Conservation (phyloP, 2,797 vertebrate genomes). For the Aplochiton taeniatus region DNA sequence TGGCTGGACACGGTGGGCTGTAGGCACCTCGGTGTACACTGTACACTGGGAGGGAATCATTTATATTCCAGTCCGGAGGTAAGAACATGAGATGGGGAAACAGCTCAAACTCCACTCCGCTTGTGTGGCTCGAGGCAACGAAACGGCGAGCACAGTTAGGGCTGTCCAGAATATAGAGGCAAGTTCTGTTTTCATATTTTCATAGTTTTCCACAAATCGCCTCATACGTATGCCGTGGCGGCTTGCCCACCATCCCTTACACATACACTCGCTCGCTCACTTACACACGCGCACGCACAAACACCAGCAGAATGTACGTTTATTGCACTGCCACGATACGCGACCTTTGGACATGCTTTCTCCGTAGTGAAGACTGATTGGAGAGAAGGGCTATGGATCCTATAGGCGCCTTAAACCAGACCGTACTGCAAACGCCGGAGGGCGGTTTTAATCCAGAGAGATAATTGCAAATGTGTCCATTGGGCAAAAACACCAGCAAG, state of each 20-base stretch:
- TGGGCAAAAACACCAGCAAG: conserved; percentile 58
- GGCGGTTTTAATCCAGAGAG: conserved; percentile 58
- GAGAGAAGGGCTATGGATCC: conserved; percentile 49
- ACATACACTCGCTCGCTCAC: conserved; percentile 9
- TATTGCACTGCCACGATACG: conserved; percentile 56
- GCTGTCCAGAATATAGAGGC: conserved; percentile 64
- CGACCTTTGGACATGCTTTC: conserved; percentile 43
- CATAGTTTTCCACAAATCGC: conserved; percentile 43
- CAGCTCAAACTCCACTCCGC: conserved; percentile 77
- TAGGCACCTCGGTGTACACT: conserved; percentile 76
- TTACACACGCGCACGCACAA: conserved; percentile 7
- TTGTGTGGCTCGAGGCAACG: conserved; percentile 70
- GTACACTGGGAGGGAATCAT: conserved; percentile 77
- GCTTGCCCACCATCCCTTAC: conserved; percentile 19
- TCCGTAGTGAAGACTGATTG: conserved; percentile 48
- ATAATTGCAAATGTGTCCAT: conserved; percentile 70
- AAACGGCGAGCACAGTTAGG: conserved; percentile 66
- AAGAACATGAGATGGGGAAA: conserved; percentile 82
- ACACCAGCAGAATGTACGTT: conserved; percentile 19
- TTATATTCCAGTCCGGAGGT: conserved; percentile 83
- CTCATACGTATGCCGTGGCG: conserved; percentile 33
- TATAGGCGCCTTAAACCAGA: conserved; percentile 53
- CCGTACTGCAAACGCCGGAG: conserved; percentile 43
- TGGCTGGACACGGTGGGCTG: conserved; percentile 73
- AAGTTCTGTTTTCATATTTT: conserved; percentile 60